Base-by-base conservation (phyloP, 2,888 invertebrate species). In the Cecidostiba fungosa region DNA sequence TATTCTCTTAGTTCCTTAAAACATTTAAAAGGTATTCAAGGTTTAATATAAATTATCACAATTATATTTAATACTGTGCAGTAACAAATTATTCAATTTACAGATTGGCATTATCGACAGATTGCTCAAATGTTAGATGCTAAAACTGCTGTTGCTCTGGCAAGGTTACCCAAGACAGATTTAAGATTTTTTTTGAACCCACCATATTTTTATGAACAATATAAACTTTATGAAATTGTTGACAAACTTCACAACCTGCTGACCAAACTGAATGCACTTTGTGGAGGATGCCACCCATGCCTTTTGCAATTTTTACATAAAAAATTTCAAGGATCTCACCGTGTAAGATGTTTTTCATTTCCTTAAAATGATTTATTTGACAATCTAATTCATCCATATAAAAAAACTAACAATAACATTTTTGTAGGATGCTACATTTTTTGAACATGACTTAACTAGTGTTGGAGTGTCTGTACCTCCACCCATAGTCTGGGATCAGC, bases 51-150 rank as follows among this genome's bases (percentile, higher is more conserved):
- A 70, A 69, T 14, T 69, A 72, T 73, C 29, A 78, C n/a, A 70
- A 50, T 59, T 77, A 16, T 73, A 47, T 87, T 79, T 86, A 85
- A 19, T 32, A 23, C 36, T 39, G 8, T 29, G 1, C 1, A 43
- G 1, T 54, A 29, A 77, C 62, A 43, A 85, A 26, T 77, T 32
- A 36, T 87, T 82, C 86, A 85, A 29, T 26, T 32, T 69, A 47
- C 88, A 95, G 95, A 94, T 88, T 94, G 94, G 90, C 94, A 97
- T 89, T 97, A 95, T 91, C 94, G 95, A 79, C 96, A 96, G 90
- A 94, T 98, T 86, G 97, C 98, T 6, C 97, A 97, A 93, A 96
- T 96, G 88, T 95, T 97, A 89, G 97, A 97, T 94, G 95, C 95
- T 73, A 94, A 95, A 88, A 97, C 97, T 0, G 96, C 97, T 2